phyloP scores from a whole-genome alignment of 2,888 invertebrate genomes.

The Epirrhoe tristata region DNA sequence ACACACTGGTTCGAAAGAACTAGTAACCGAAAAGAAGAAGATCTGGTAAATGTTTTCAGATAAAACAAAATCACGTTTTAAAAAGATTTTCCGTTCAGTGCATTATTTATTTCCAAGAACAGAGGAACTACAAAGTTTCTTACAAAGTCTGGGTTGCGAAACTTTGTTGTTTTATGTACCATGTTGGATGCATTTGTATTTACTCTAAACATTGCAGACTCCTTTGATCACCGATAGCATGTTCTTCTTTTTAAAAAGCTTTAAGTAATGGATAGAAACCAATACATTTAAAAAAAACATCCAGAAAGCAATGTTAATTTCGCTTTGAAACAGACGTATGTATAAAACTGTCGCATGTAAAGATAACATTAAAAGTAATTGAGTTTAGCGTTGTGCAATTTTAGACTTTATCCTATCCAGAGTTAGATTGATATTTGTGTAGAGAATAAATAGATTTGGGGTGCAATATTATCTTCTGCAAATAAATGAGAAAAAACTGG shows the following conservation, averaged over 20 bases:
- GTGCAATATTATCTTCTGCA: conserved; percentile 81
- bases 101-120: conserved; percentile 33
- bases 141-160: conserved; percentile 37
- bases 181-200: conserved; percentile 27
- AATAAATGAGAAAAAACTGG: conserved; percentile 83
- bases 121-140: conserved; percentile 36
- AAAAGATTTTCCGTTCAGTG: conserved; percentile 25
- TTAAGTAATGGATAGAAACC: conserved; percentile 36
- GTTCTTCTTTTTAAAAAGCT: conserved; percentile 12
- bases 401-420: conserved; percentile 48
- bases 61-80: conserved; percentile 10
- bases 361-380: conserved; percentile 81
- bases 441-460: conserved; percentile 58
- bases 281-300: conserved; percentile 47
- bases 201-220: conserved; percentile 15
- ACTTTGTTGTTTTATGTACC: conserved; percentile 37
- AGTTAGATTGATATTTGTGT: conserved; percentile 48
- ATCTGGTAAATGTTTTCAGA: conserved; percentile 2
- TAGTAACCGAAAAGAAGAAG: no score
- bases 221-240: conserved; percentile 33
- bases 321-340: conserved; percentile 66
- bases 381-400: conserved; percentile 51
- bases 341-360: conserved; percentile 74
- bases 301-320: conserved; percentile 68
- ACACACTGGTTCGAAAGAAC: no score